phyloP scores from a whole-genome alignment of 2,113 vertebrate species.

The Gila orcuttii region DNA sequence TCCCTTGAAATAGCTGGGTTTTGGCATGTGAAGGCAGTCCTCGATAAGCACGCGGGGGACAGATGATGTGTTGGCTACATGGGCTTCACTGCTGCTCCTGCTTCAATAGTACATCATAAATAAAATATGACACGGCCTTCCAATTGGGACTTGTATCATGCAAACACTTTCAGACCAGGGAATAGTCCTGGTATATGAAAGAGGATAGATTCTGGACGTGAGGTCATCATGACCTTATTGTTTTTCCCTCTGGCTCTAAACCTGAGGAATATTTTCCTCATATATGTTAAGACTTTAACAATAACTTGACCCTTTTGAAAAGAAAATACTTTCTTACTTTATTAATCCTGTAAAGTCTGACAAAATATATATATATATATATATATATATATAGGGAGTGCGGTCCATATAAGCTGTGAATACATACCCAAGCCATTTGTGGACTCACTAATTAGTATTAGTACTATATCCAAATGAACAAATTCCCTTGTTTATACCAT shows the following conservation, averaged over 20 bases:
- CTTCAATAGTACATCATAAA: constrained; percentile 56
- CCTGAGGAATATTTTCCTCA: neutral
- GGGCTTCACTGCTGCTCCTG: constrained; percentile 28
- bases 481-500: no score
- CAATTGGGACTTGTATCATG: constrained; percentile 6
- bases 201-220: neutral
- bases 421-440: no score
- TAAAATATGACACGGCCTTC: constrained; percentile 57
- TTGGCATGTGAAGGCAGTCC: neutral
- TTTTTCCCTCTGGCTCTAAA: neutral
- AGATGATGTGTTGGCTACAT: constrained; percentile 46
- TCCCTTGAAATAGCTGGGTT: constrained; percentile 15
- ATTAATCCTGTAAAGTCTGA: neutral
- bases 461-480: no score
- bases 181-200: constrained; percentile 19
- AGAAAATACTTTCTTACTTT: neutral
- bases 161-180: constrained; percentile 27
- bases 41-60: neutral
- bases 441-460: no score
- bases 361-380: neutral
- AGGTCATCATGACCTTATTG: constrained; percentile 10
- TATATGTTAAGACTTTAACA: neutral
- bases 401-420: no score
- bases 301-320: no score
- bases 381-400: no score